A percentile compares a stretch with the other conserved stretches of the same genome.
Conservation (phyloP, 2,113 vertebrate genomes). For the Acanthochromis polyacanthus region DNA sequence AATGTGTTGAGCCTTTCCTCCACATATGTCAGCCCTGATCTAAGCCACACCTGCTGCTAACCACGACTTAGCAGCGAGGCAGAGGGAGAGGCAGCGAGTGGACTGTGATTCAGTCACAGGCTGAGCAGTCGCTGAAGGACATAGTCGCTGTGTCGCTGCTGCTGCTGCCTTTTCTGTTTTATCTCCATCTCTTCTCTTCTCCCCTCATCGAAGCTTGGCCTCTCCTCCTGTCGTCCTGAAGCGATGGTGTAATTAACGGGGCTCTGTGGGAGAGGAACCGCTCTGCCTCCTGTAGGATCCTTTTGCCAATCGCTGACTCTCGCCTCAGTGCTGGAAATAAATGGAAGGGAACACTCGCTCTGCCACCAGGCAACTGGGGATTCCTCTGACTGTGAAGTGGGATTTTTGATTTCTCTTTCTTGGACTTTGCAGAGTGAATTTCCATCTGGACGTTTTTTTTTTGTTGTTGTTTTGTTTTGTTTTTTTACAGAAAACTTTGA, state of each 20-base stretch:
- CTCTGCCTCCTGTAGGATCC: constrained; percentile 23
- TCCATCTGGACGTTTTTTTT: background rate
- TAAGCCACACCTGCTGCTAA: constrained; percentile 88
- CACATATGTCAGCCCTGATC: constrained; percentile 85
- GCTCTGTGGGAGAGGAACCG: constrained; percentile 57
- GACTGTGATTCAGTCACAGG: constrained; percentile 71
- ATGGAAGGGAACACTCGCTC: constrained; percentile 36
- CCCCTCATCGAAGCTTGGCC: constrained; percentile 61
- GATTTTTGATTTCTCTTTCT: constrained; percentile 30
- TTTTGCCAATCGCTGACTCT: constrained; percentile 27
- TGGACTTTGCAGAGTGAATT: constrained; percentile 33
- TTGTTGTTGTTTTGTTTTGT: background rate
- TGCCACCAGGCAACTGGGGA: constrained; percentile 53
- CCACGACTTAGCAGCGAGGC: constrained; percentile 51
- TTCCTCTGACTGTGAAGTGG: constrained; percentile 33
- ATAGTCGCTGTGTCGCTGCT: constrained; percentile 55
- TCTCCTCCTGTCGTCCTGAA: constrained; percentile 34
- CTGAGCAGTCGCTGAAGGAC: constrained; percentile 59
- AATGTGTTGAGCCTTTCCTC: constrained; percentile 73
- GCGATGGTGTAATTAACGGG: constrained; percentile 77
- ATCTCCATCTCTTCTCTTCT: constrained; percentile 44
- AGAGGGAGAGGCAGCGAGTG: constrained; percentile 25
- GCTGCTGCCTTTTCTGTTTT: background rate
- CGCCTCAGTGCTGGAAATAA: constrained; percentile 31
- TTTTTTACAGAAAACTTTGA: background rate